Conservation (phyloP, 92 coral and sea anemone genomes). For the Siderastrea siderea region DNA sequence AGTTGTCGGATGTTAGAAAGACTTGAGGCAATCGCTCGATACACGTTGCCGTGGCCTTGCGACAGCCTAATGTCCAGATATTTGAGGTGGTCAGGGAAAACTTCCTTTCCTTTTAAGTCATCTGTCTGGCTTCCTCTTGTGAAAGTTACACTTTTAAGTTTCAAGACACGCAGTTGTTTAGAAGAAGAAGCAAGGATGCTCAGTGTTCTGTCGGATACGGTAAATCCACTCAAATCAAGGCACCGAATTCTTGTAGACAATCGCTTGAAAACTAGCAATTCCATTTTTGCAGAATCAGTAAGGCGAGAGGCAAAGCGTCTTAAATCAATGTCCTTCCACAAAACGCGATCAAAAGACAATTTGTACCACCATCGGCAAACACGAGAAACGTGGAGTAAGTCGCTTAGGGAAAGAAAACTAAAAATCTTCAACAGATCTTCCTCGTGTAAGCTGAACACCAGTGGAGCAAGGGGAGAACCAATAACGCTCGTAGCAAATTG, state of each 20-base stretch:
- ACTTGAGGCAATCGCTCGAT: slow-evolving; percentile 59
- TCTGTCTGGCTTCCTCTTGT: background rate
- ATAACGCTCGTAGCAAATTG: too few species aligned
- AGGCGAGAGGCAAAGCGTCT: slow-evolving; percentile 54
- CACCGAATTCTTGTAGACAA: slow-evolving; percentile 45
- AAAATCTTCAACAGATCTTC: slow-evolving; percentile 20
- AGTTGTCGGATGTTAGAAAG: slow-evolving; percentile 58
- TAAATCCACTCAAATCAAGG: slow-evolving; percentile 76
- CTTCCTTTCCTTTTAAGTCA: background rate
- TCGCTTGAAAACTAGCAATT: slow-evolving; percentile 24
- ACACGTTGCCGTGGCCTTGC: slow-evolving; percentile 53
- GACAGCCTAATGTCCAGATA: slow-evolving; percentile 78
- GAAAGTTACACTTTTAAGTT: slow-evolving; percentile 63
- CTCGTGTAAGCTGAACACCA: slow-evolving; percentile 9
- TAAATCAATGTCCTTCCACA: slow-evolving; percentile 72
- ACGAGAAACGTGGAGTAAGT: slow-evolving; percentile 8
- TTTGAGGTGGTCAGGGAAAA: slow-evolving; percentile 58
- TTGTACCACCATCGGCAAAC: slow-evolving; percentile 31
- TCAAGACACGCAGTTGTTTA: slow-evolving; percentile 52
- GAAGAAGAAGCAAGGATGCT: slow-evolving; percentile 48
- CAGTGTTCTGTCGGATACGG: slow-evolving; percentile 40
- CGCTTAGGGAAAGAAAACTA: slow-evolving; percentile 10
- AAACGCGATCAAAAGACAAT: slow-evolving; percentile 20
- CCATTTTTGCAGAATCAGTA: slow-evolving; percentile 23
- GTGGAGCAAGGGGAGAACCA: background rate